Evolutionary conservation across 2,797 vertebrate genomes (phyloP).

Genomic region (Gastrophryne carolinensis): DNA sequence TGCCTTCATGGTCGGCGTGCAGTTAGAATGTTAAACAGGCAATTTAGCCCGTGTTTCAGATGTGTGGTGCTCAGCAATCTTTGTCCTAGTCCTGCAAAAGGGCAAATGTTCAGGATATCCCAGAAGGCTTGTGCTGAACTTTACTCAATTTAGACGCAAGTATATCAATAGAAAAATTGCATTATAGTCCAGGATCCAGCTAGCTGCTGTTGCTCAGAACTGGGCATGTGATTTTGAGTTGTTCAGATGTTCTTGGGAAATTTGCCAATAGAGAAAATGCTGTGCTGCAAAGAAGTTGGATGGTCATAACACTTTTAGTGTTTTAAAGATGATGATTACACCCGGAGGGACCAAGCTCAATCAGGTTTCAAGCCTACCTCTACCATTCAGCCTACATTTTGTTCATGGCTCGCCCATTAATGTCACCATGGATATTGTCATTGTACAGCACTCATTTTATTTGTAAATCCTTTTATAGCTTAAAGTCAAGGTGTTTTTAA

Average conservation of each 20-base stretch:
- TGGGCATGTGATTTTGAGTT: neutral
- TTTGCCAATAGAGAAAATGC: neutral
- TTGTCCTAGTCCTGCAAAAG: slow-evolving; percentile 4
- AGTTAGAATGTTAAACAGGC: slow-evolving; percentile 30
- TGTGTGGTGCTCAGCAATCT: neutral
- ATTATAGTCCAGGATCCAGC: neutral
- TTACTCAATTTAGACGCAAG: slow-evolving; percentile 8
- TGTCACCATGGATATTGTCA: too few species aligned
- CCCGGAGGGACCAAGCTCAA: too few species aligned
- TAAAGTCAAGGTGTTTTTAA: too few species aligned
- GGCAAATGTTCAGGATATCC: slow-evolving; percentile 4
- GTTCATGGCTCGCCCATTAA: too few species aligned
- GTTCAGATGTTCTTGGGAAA: neutral
- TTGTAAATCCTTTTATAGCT: too few species aligned
- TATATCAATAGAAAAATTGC: slow-evolving; percentile 15
- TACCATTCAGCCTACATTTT: too few species aligned
- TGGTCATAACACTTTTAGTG: neutral
- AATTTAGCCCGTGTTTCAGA: slow-evolving; percentile 18
- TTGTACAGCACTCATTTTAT: too few species aligned
- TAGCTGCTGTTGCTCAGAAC: neutral
- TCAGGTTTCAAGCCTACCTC: too few species aligned
- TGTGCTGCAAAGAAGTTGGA: neutral
- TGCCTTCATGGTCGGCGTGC: slow-evolving; percentile 26
- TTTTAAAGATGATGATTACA: neutral
- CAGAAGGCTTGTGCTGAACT: neutral